Conservation (phyloP, 2,113 vertebrate genomes). For the Calypte anna region DNA sequence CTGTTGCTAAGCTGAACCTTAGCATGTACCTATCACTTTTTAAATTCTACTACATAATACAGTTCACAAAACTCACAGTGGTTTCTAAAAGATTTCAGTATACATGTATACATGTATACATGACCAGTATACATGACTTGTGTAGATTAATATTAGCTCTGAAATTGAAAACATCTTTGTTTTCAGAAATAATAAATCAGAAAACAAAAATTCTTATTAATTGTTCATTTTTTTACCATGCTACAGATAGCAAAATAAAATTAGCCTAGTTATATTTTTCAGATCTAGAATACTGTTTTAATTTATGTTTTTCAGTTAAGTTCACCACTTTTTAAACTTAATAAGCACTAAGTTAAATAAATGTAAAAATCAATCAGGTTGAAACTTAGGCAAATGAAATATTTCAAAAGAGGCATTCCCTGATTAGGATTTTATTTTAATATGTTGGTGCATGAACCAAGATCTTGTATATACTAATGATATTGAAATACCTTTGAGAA, state of each 20-base stretch:
- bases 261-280: not conserved
- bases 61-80: not conserved
- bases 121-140: not conserved
- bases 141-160: not conserved
- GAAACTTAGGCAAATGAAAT: no score
- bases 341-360: not conserved
- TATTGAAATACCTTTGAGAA: not conserved
- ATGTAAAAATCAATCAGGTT: not conserved
- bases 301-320: not conserved
- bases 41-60: not conserved
- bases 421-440: not conserved
- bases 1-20: not conserved
- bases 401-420: not conserved
- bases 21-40: not conserved
- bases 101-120: no score
- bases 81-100: not conserved
- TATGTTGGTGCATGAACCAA: not conserved
- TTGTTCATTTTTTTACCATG: not conserved
- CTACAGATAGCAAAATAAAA: not conserved
- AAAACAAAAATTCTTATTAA: not conserved
- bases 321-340: not conserved
- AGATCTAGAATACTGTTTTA: not conserved
- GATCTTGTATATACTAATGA: not conserved
- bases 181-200: not conserved
- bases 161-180: not conserved